Conservation (phyloP, 2,888 invertebrate genomes). For the Leptothorax acervorum region DNA sequence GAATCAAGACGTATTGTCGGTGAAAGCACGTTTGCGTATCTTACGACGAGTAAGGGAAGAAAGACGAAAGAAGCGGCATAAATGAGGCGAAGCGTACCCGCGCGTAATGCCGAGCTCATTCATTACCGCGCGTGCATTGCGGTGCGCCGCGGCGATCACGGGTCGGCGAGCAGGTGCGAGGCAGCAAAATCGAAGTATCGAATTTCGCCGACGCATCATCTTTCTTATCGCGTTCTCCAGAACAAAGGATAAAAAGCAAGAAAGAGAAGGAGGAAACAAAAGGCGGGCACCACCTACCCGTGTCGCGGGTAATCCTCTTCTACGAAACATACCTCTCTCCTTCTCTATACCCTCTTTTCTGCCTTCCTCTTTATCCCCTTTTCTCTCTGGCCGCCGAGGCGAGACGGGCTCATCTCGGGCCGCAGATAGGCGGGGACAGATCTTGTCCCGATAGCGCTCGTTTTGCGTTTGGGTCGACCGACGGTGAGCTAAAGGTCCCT, state of each 20-base stretch:
- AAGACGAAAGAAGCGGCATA: neutral
- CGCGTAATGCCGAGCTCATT: conserved; percentile 53
- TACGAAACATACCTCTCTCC: conserved; percentile 9
- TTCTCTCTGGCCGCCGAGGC: neutral
- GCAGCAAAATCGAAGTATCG: conserved; percentile 66
- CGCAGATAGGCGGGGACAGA: conserved; percentile 43
- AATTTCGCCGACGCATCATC: conserved; percentile 66
- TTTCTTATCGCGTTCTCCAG: conserved; percentile 56
- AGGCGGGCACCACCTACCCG: conserved; percentile 33
- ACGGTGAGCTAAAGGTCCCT: conserved; percentile 56
- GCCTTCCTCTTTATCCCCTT: neutral
- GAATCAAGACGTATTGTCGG: neutral
- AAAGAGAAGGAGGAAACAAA: neutral
- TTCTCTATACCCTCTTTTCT: neutral
- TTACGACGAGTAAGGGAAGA: neutral
- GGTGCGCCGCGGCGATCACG: neutral
- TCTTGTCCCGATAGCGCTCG: conserved; percentile 59
- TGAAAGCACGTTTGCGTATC: neutral
- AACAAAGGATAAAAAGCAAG: conserved; percentile 38
- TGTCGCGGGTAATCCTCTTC: conserved; percentile 41
- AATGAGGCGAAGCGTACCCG: conserved; percentile 37
- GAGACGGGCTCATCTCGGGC: conserved; percentile 32
- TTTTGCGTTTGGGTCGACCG: conserved; percentile 47
- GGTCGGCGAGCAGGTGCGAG: conserved; percentile 64
- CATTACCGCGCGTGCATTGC: conserved; percentile 56